These are phyloP conservation scores for Pelodytes ibericus DNA, from an alignment of 2,797 vertebrate species.

Conservation along the genomic window DNA sequence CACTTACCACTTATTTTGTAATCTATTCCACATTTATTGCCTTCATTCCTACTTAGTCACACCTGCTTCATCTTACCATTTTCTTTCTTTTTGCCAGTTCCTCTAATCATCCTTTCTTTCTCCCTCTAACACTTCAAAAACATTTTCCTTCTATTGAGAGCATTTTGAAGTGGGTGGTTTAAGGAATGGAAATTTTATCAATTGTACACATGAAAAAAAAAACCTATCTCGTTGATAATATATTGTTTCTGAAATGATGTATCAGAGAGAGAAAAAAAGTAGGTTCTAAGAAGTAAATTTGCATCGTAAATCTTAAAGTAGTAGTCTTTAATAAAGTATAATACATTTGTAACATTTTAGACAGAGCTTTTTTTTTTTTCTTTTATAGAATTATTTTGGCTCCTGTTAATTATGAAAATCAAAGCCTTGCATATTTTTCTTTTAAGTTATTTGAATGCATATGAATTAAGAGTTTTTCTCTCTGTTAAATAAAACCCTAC, in stretches of 20 bases:
- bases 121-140: slow-evolving; percentile 33
- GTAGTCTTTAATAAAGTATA: too few relatives aligned
- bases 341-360: too few relatives aligned
- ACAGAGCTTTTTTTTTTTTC: too few relatives aligned
- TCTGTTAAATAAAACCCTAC: too few relatives aligned
- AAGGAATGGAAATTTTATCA: slow-evolving; percentile 36
- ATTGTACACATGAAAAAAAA: slow-evolving; percentile 34
- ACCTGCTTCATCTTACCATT: slow-evolving; percentile 40
- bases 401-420: too few relatives aligned
- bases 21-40: slow-evolving; percentile 43
- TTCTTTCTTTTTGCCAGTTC: slow-evolving; percentile 18
- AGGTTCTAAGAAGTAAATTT: too few relatives aligned
- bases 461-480: too few relatives aligned
- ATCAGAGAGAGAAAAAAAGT: background rate
- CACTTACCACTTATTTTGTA: slow-evolving; percentile 24
- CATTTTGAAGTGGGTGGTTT: slow-evolving; percentile 29
- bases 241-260: slow-evolving; percentile 25
- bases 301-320: too few relatives aligned
- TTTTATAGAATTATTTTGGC: too few relatives aligned
- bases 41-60: slow-evolving; percentile 36
- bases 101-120: slow-evolving; percentile 39
- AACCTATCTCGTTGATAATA: slow-evolving; percentile 35
- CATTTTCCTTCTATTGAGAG: slow-evolving; percentile 23
- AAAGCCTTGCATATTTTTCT: too few relatives aligned
- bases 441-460: too few relatives aligned